Base-by-base conservation (phyloP, 2,113 vertebrate genomes). In the Bagarius yarrelli region DNA sequence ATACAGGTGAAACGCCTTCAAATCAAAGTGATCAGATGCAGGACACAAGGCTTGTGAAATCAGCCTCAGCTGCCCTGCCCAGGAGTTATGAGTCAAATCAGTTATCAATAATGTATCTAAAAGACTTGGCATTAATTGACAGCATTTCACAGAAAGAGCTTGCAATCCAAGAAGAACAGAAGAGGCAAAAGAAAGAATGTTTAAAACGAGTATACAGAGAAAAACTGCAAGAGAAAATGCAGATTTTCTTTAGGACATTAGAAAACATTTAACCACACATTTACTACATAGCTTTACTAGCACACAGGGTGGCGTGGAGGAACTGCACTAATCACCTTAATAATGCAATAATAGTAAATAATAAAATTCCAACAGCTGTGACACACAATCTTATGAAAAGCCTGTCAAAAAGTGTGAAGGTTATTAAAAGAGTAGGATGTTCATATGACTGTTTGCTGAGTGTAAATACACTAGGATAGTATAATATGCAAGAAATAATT, bases 91-190 rank as follows among this genome's bases (percentile, higher is more conserved):
- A 85, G 55, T 88, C 32, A 12, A 52, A 82, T 55, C 84, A 79
- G 25, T 14, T 92, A 34, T 94, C 94, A 1, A 85, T 93, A 56
- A 83, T 90, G 83, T 86, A 92, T 87, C 89, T 94, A 78, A 92
- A 89, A 57, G 79, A 89, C 32, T 90, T 94, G 0, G 90, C 93
- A 12, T 80, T 88, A 1, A 93, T 94, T 27, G 93, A 94, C 87
- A 89, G 87, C 47, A 94, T 94, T 75, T 93, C 89, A 12, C 83
- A 91, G 21, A 93, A 91, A 63, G 90, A 94, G 84, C 76, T 88
- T 74, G 87, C 72, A 23, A 85, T 70, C 52, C 88, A 84, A 40
- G 86, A 86, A 81, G 85, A 87, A 81, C 64, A 78, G 34, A 84
- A 83, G 32, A 59, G 63, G 60, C 87, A 90, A 79, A 90, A 91